Percentiles rank a stretch among this genome's conserved stretches.
These are phyloP conservation scores for Amphimallon solstitiale DNA, from an alignment of 2,888 invertebrate genomes.

Conservation along the genomic window DNA sequence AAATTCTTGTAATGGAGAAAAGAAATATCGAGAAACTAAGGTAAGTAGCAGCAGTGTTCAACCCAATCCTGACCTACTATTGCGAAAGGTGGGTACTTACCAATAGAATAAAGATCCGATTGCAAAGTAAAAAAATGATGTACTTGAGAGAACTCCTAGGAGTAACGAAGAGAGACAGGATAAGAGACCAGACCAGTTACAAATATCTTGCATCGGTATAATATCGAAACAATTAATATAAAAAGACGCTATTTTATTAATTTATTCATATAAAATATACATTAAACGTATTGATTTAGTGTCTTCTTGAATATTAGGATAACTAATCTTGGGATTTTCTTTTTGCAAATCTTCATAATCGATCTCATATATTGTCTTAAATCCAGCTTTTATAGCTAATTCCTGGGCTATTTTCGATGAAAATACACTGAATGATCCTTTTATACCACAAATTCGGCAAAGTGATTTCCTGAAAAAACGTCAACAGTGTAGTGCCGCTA, in stretches of 20 bases:
- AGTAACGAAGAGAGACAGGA: too few relatives aligned
- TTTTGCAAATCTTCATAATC: constrained; percentile 64
- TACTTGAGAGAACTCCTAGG: too few relatives aligned
- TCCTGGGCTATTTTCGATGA: constrained; percentile 67
- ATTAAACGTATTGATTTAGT: constrained; percentile 39
- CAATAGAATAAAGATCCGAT: too few relatives aligned
- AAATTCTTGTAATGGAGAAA: too few relatives aligned
- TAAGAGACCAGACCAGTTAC: too few relatives aligned
- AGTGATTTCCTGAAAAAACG: constrained; percentile 61
- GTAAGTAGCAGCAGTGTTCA: too few relatives aligned
- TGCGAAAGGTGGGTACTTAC: too few relatives aligned
- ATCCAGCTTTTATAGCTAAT: constrained; percentile 66
- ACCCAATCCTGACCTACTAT: too few relatives aligned
- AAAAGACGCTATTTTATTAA: background rate
- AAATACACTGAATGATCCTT: constrained; percentile 66
- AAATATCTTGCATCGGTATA: too few relatives aligned
- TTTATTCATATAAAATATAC: constrained; percentile 24
- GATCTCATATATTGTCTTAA: constrained; percentile 61
- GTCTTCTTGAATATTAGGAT: constrained; percentile 43
- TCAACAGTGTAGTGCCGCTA: constrained; percentile 18
- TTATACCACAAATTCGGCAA: constrained; percentile 65
- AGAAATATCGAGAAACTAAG: too few relatives aligned
- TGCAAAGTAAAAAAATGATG: too few relatives aligned
- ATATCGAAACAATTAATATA: too few relatives aligned
- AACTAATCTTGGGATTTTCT: constrained; percentile 43